A percentile compares a stretch with the other conserved stretches of the same genome.
These are phyloP conservation scores for Rhynchotus rufescens DNA, from an alignment of 2,797 vertebrate species.

Conservation along the genomic window DNA sequence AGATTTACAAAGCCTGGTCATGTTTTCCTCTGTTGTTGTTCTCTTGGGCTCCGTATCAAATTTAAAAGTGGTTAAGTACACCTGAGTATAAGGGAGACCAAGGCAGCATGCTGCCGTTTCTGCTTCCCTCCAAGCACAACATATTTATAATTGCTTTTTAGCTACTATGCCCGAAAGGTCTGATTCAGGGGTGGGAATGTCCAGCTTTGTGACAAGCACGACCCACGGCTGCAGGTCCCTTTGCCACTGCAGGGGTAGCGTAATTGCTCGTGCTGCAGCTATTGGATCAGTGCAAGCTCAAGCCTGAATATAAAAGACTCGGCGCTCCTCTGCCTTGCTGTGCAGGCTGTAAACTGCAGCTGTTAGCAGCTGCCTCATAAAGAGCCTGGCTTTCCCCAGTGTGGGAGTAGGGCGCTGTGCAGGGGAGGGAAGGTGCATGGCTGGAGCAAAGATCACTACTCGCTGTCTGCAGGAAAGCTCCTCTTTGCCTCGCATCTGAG, in stretches of 20 bases:
- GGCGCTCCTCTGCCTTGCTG: not conserved
- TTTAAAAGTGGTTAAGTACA: not conserved
- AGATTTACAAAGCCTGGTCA: not conserved
- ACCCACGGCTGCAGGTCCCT: not conserved
- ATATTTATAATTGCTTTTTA: not conserved
- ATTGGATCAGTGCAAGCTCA: not conserved
- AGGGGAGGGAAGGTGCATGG: not conserved
- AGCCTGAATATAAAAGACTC: not conserved
- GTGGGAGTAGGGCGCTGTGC: not conserved
- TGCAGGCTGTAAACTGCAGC: not conserved
- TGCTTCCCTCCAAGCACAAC: not conserved
- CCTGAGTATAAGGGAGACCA: not conserved
- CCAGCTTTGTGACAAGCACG: not conserved
- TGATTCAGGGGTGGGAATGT: not conserved
- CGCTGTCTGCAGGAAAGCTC: not conserved
- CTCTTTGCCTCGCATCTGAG: not conserved
- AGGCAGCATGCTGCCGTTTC: not conserved
- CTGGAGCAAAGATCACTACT: not conserved
- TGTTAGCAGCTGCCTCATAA: not conserved
- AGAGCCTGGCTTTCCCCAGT: not conserved
- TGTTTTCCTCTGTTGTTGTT: not conserved
- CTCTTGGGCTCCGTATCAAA: not conserved
- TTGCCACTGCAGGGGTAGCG: not conserved
- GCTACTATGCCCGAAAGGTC: not conserved
- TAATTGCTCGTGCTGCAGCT: not conserved